A percentile compares a stretch with the other conserved stretches of the same genome.
Evolutionary conservation across 2,797 vertebrate species (phyloP).

Genomic region (Naso thynnoides): DNA sequence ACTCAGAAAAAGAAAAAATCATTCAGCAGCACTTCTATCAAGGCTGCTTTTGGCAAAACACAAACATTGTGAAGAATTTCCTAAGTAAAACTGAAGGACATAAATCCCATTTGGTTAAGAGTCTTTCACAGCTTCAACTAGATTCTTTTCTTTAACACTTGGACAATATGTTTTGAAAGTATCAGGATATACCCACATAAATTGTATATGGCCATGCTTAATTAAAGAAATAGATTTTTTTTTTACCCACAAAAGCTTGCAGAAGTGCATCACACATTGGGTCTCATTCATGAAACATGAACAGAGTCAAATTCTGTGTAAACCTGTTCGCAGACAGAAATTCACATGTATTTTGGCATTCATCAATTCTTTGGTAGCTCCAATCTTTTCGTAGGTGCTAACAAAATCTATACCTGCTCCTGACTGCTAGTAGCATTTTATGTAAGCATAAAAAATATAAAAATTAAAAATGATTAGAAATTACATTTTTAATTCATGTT

Average conservation of each 20-base stretch:
- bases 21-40: constrained; percentile 62
- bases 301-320: no score
- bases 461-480: no score
- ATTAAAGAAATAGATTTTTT: background rate
- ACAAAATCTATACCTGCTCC: no score
- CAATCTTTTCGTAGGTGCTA: no score
- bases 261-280: constrained; percentile 9
- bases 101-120: constrained; percentile 33
- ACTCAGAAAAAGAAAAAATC: constrained; percentile 46
- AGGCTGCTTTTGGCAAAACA: constrained; percentile 69
- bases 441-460: no score
- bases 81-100: constrained; percentile 69
- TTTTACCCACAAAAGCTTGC: background rate
- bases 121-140: constrained; percentile 18
- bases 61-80: constrained; percentile 66
- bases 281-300: constrained; percentile 8
- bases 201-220: background rate
- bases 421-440: no score
- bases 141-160: constrained; percentile 28
- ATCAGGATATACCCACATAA: background rate
- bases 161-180: constrained; percentile 14
- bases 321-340: no score
- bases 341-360: no score
- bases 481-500: no score
- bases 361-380: no score